Evolutionary conservation across 2,888 invertebrate genomes (phyloP).

Genomic region (Pseudococcus jackbeardsleyi): DNA sequence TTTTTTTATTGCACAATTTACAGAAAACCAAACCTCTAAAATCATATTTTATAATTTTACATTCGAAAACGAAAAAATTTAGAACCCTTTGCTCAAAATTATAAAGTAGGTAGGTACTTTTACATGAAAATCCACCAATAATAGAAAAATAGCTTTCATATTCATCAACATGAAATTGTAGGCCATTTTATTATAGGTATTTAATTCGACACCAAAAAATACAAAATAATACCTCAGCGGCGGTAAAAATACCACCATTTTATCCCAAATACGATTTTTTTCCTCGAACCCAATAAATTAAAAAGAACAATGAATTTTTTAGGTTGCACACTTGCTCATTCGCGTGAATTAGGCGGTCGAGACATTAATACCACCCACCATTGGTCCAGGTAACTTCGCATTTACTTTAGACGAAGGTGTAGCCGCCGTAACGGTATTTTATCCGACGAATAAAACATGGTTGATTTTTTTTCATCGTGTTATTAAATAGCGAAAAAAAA

Average conservation of each 20-base stretch:
- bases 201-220: background rate
- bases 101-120: too few relatives aligned
- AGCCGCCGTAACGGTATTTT: constrained; percentile 57
- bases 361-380: constrained; percentile 49
- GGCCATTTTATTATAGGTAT: too few relatives aligned
- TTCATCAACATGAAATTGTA: too few relatives aligned
- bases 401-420: constrained; percentile 49
- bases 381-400: constrained; percentile 32
- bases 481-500: constrained; percentile 16
- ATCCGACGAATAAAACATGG: constrained; percentile 44
- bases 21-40: too few relatives aligned
- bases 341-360: constrained; percentile 44
- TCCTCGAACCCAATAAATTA: constrained; percentile 6
- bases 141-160: too few relatives aligned
- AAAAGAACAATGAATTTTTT: constrained; percentile 52
- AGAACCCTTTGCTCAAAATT: too few relatives aligned
- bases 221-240: background rate
- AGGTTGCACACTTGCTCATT: constrained; percentile 52
- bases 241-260: background rate
- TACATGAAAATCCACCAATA: too few relatives aligned
- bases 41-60: too few relatives aligned
- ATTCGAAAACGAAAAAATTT: too few relatives aligned
- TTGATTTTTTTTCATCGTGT: constrained; percentile 49
- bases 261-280: constrained; percentile 25
- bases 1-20: too few relatives aligned